Evolutionary conservation across 2,888 invertebrate genomes (phyloP).

Genomic region (Tetheella fluctuosa): DNA sequence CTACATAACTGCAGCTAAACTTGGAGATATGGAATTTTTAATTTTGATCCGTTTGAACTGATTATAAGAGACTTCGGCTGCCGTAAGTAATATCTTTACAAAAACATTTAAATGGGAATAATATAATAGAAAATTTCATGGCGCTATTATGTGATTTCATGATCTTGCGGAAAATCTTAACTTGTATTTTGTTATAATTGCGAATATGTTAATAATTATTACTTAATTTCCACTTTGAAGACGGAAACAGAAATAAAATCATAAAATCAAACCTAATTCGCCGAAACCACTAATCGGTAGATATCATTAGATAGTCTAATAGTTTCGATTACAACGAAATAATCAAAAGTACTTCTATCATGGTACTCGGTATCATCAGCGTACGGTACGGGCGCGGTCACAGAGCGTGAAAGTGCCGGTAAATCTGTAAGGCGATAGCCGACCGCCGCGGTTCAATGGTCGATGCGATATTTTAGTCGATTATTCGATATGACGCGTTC

Average conservation of each 20-base stretch:
- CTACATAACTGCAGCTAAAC: slow-evolving; percentile 54
- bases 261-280: too few relatives aligned
- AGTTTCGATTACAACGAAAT: slow-evolving; percentile 9
- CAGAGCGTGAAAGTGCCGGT: slow-evolving; percentile 54
- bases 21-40: slow-evolving; percentile 82
- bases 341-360: slow-evolving; percentile 15
- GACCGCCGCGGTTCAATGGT: slow-evolving; percentile 31
- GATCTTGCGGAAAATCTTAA: too few relatives aligned
- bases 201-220: too few relatives aligned
- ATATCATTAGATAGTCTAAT: background rate
- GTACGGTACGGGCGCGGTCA: slow-evolving; percentile 17
- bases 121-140: too few relatives aligned
- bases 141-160: too few relatives aligned
- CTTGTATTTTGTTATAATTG: too few relatives aligned
- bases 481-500: slow-evolving; percentile 26
- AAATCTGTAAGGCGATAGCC: slow-evolving; percentile 45
- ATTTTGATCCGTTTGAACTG: slow-evolving; percentile 58
- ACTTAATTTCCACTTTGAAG: too few relatives aligned
- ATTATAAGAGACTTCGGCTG: slow-evolving; percentile 32
- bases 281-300: background rate
- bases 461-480: slow-evolving; percentile 31
- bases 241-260: too few relatives aligned
- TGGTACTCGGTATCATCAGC: slow-evolving; percentile 18
- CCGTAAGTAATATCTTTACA: slow-evolving; percentile 17
- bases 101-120: slow-evolving; percentile 17